Evolutionary conservation across 1,140 invertebrate species (phyloP).

Genomic region (Eulimnadia texana): DNA sequence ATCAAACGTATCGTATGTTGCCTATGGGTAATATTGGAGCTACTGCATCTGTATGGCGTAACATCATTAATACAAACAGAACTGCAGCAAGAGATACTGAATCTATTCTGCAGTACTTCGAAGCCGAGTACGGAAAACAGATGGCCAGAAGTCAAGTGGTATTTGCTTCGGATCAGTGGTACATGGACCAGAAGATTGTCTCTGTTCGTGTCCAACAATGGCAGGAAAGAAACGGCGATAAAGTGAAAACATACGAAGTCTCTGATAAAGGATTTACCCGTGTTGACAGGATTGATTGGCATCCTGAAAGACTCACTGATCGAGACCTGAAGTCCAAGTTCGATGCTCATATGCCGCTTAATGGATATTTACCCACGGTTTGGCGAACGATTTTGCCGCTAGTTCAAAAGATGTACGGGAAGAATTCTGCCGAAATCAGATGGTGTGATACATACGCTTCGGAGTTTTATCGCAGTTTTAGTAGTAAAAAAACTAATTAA

Average conservation of each 20-base stretch:
- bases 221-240: neutral
- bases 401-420: neutral
- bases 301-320: neutral
- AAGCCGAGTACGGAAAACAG: neutral
- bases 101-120: neutral
- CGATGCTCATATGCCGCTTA: neutral
- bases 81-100: neutral
- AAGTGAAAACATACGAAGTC: neutral
- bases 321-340: neutral
- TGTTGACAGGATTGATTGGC: neutral
- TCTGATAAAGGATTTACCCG: neutral
- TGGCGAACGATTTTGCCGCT: neutral
- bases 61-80: neutral
- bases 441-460: neutral
- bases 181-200: neutral
- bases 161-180: neutral
- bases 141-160: neutral
- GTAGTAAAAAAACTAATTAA: neutral
- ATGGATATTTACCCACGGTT: neutral
- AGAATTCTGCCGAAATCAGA: neutral
- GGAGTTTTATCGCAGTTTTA: neutral
- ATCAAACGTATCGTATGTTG: neutral
- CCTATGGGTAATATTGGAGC: conserved; percentile 7
- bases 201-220: neutral
- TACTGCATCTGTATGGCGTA: neutral